Conservation (phyloP, 2,113 vertebrate species). For the Neodontobutis hainanensis region DNA sequence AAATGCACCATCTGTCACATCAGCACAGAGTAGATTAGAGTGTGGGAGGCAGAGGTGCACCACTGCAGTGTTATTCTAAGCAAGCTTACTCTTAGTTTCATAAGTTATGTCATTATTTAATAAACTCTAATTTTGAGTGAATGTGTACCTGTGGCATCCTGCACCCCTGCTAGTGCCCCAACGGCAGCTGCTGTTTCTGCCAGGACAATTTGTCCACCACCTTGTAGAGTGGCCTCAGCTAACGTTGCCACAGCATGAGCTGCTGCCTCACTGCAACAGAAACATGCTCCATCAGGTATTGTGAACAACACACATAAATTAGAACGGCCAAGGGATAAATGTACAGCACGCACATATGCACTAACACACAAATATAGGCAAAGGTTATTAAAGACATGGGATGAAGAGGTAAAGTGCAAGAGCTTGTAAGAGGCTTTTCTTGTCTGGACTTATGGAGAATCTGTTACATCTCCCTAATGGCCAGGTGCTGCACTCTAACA, state of each 20-base stretch:
- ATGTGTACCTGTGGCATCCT: conserved; percentile 78
- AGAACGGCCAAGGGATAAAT: background rate
- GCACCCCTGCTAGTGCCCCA: conserved; percentile 93
- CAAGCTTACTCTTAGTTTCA: conserved; percentile 47
- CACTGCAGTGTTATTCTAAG: conserved; percentile 29
- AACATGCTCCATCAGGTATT: conserved; percentile 10
- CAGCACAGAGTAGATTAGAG: conserved; percentile 74
- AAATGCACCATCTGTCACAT: conserved; percentile 75
- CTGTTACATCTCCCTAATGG: conserved; percentile 66
- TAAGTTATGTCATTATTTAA: conserved; percentile 52
- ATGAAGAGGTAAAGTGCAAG: conserved; percentile 51
- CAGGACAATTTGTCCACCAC: conserved; percentile 95
- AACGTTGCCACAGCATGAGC: conserved; percentile 96
- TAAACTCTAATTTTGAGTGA: background rate
- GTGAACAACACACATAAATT: background rate
- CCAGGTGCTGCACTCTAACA: conserved; percentile 68
- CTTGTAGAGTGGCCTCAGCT: conserved; percentile 96
- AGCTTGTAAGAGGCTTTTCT: conserved; percentile 74
- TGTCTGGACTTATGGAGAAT: conserved; percentile 71
- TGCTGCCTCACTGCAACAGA: conserved; percentile 88
- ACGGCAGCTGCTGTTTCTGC: conserved; percentile 98
- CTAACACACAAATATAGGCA: conserved; percentile 21
- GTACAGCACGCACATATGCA: conserved; percentile 10
- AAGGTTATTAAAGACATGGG: conserved; percentile 60
- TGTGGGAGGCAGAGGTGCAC: conserved; percentile 49